A percentile compares a stretch with the other conserved stretches of the same genome.
These are phyloP conservation scores for Pocillopora meandrina DNA, from an alignment of 92 coral and sea anemone genomes.

Conservation along the genomic window DNA sequence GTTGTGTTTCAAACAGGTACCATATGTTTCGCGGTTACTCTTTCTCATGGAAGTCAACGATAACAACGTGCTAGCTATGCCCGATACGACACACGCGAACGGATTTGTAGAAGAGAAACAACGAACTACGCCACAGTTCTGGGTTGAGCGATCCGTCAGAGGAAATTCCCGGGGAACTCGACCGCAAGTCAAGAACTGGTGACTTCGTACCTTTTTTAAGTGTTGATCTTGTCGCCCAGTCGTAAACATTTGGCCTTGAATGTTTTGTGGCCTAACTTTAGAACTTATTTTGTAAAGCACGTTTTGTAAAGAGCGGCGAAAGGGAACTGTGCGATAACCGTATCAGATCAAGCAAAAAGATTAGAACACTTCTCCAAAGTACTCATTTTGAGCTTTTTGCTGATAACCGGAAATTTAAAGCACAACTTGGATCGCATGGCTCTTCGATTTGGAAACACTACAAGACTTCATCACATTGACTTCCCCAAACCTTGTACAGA, in stretches of 20 bases:
- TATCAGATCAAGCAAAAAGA: conserved; percentile 5
- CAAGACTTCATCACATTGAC: conserved; percentile 80
- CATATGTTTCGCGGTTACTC: conserved; percentile 79
- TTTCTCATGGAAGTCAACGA: conserved; percentile 74
- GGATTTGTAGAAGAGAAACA: neutral
- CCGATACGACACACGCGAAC: conserved; percentile 21
- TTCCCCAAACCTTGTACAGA: conserved; percentile 43
- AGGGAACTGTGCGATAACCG: neutral
- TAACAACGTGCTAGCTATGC: conserved; percentile 67
- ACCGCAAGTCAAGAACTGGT: conserved; percentile 9
- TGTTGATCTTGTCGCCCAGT: conserved; percentile 8
- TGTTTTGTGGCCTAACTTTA: neutral
- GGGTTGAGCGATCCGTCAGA: neutral
- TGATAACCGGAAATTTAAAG: conserved; percentile 10
- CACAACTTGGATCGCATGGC: conserved; percentile 48
- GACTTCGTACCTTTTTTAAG: conserved; percentile 12
- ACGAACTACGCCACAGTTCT: conserved; percentile 1
- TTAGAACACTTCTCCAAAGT: neutral
- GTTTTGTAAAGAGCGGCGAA: conserved; percentile 11
- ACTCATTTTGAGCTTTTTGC: neutral
- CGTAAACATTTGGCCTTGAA: neutral
- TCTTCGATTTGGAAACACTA: conserved; percentile 76
- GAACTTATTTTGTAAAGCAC: neutral
- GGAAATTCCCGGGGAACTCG: neutral
- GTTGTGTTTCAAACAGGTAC: conserved; percentile 75